Conservation (phyloP, 1,140 invertebrate genomes). For the Sycophaga agraensis region DNA sequence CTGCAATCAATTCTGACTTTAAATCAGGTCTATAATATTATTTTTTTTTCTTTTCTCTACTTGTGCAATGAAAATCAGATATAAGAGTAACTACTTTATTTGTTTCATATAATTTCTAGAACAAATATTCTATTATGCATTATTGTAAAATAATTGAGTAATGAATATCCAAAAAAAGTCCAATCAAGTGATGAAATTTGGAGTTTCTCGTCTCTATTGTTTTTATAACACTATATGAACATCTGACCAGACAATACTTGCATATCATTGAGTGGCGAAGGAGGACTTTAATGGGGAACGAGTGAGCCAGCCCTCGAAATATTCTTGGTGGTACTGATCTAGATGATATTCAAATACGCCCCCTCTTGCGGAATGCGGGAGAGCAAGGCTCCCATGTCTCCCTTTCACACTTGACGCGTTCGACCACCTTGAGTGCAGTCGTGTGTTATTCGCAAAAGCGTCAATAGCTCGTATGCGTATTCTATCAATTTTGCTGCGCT, state of each 20-base stretch:
- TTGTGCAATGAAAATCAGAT: too few relatives aligned
- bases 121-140: too few relatives aligned
- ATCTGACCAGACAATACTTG: too few relatives aligned
- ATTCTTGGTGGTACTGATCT: neutral
- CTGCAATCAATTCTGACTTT: neutral
- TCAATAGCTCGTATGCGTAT: slow-evolving; percentile 1
- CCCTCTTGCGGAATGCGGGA: slow-evolving; percentile 11
- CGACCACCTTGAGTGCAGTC: slow-evolving; percentile 8
- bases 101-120: too few relatives aligned
- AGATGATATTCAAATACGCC: slow-evolving; percentile 23
- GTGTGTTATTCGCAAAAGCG: neutral
- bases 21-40: neutral
- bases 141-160: too few relatives aligned
- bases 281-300: neutral
- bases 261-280: too few relatives aligned
- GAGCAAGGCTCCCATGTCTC: neutral
- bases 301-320: neutral
- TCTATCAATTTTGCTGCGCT: neutral
- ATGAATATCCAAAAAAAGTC: too few relatives aligned
- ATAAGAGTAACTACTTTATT: too few relatives aligned
- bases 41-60: neutral
- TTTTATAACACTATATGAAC: too few relatives aligned
- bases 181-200: too few relatives aligned
- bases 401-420: neutral
- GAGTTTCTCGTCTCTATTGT: too few relatives aligned